A percentile compares a stretch with the other conserved stretches of the same genome.
Conservation (phyloP, 2,888 invertebrate genomes). For the Tuberolachnus salignus region DNA sequence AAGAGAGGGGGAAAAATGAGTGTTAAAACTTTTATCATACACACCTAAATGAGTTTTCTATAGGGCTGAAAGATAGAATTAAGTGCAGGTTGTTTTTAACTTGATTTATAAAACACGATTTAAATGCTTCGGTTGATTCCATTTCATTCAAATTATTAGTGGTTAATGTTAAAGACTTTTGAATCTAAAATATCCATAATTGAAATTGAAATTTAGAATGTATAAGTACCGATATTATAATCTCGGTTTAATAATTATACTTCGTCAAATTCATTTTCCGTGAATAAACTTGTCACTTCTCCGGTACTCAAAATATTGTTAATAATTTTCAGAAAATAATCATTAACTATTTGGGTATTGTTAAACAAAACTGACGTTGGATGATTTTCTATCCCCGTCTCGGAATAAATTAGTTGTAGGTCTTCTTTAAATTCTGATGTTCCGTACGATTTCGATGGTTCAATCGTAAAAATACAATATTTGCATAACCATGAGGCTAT, state of each 20-base stretch:
- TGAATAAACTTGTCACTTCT: constrained; percentile 84
- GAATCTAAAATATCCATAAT: constrained; percentile 66
- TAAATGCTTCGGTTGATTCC: constrained; percentile 73
- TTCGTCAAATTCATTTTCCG: constrained; percentile 86
- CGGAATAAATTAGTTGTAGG: constrained; percentile 75
- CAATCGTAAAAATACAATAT: constrained; percentile 69
- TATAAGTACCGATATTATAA: constrained; percentile 75
- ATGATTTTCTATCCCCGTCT: constrained; percentile 77
- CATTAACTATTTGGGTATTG: constrained; percentile 84
- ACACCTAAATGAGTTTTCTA: constrained; percentile 65
- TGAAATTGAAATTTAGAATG: constrained; percentile 61
- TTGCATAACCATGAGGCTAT: constrained; percentile 82
- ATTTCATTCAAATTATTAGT: constrained; percentile 67
- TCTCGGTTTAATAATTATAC: constrained; percentile 64
- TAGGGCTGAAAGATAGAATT: constrained; percentile 85
- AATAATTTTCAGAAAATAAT: constrained; percentile 84
- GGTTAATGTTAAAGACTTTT: constrained; percentile 67
- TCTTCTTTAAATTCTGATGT: constrained; percentile 81
- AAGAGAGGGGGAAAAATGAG: background rate
- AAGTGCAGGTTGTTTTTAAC: constrained; percentile 81
- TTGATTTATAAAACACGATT: constrained; percentile 77
- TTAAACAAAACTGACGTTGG: constrained; percentile 81
- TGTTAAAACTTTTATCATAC: background rate
- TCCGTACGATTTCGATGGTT: constrained; percentile 61
- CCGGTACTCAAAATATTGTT: constrained; percentile 88